Percentiles rank a stretch among this genome's conserved stretches.
Conservation (phyloP, 2,113 vertebrate species). For the Ailurus styani region DNA sequence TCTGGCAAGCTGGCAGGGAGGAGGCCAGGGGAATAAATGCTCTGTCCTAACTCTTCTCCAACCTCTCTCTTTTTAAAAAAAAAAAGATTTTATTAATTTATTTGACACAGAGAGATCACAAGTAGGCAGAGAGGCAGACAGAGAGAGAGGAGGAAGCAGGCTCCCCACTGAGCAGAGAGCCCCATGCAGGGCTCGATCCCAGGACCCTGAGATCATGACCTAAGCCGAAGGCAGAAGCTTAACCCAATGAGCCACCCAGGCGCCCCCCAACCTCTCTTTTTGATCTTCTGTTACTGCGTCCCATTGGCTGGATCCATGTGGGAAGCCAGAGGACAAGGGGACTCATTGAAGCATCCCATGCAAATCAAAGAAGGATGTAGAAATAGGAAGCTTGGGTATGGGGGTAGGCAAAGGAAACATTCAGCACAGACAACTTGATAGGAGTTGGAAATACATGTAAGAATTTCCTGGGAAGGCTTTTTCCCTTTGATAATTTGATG, state of each 20-base stretch:
- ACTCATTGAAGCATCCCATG: not conserved
- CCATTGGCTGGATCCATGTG: not conserved
- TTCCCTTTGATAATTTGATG: not conserved
- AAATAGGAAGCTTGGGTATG: not conserved
- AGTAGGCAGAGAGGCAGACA: no score
- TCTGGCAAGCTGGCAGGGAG: not conserved
- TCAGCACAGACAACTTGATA: not conserved
- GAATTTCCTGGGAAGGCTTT: not conserved
- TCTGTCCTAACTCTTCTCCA: not conserved
- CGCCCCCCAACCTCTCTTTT: not conserved
- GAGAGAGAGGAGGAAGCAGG: no score
- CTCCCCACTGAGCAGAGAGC: no score
- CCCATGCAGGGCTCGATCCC: no score
- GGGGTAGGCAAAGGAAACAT: not conserved
- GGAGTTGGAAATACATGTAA: not conserved
- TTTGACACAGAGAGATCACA: no score
- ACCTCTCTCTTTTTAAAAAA: not conserved
- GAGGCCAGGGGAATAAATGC: not conserved
- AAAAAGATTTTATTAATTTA: no score
- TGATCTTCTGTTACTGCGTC: not conserved
- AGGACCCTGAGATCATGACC: no score
- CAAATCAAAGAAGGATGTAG: not conserved
- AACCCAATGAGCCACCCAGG: no score
- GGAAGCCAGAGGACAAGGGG: not conserved
- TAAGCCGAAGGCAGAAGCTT: no score